Percentiles rank a stretch among this genome's conserved stretches.
phyloP scores from a whole-genome alignment of 2,888 invertebrate species.

The Diadromus collaris region DNA sequence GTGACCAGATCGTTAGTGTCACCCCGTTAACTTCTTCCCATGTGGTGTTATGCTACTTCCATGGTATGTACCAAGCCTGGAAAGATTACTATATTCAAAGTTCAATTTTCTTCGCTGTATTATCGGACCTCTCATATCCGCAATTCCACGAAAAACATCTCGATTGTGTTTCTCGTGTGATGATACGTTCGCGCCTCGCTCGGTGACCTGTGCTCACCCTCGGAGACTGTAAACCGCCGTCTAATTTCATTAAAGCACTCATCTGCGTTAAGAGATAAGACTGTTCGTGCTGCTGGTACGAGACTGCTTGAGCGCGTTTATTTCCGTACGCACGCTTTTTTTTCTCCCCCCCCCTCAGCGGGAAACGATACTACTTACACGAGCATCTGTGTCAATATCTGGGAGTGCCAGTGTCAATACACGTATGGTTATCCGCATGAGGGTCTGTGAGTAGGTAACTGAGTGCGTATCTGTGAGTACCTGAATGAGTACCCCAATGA shows the following conservation, averaged over 20 bases:
- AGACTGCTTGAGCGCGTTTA: constrained; percentile 12
- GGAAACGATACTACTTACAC: too few relatives aligned
- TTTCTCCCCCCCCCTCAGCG: too few relatives aligned
- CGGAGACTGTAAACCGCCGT: constrained; percentile 47
- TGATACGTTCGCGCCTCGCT: constrained; percentile 42
- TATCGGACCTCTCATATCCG: constrained; percentile 39
- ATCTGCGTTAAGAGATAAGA: constrained; percentile 39
- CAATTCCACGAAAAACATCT: constrained; percentile 54
- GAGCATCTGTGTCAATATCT: background rate
- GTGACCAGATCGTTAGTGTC: constrained; percentile 15
- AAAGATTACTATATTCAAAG: constrained; percentile 38
- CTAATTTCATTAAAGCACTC: constrained; percentile 71
- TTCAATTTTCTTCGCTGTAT: constrained; percentile 39
- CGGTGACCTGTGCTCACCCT: constrained; percentile 50
- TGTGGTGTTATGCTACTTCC: background rate
- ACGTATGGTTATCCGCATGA: too few relatives aligned
- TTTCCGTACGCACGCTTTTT: constrained; percentile 14
- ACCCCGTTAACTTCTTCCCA: background rate
- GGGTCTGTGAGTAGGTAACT: too few relatives aligned
- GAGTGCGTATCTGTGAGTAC: too few relatives aligned
- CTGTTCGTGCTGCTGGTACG: constrained; percentile 17
- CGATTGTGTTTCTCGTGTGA: constrained; percentile 39
- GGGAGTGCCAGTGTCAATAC: too few relatives aligned
- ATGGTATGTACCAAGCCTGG: constrained; percentile 2
- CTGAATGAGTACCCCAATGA: too few relatives aligned